These are phyloP conservation scores for Aporophyla lueneburgensis DNA, from an alignment of 2,888 invertebrate genomes.

Conservation along the genomic window DNA sequence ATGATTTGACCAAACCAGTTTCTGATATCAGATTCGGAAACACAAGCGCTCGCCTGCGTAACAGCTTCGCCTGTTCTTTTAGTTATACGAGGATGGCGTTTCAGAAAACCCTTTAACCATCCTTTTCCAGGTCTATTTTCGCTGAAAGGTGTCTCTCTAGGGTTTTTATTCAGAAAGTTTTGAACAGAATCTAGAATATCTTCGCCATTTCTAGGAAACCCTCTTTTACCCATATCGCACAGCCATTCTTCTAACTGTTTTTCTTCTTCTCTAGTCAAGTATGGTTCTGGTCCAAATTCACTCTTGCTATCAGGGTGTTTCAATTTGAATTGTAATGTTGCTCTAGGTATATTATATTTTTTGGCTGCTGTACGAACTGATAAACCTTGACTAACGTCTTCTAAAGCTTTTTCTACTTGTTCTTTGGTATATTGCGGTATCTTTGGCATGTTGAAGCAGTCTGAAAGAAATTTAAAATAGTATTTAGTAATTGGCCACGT, in stretches of 20 bases:
- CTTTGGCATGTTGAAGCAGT: not conserved
- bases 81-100: conserved; percentile 11
- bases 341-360: not conserved
- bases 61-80: not conserved
- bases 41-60: conserved; percentile 1
- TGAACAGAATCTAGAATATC: conserved; percentile 15
- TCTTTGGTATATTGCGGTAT: not conserved
- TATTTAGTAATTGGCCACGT: not conserved
- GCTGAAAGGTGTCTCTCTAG: not conserved
- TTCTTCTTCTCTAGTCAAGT: conserved; percentile 11
- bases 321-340: not conserved
- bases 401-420: not conserved
- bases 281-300: conserved; percentile 9
- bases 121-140: not conserved
- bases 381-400: not conserved
- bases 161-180: conserved; percentile 10
- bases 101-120: conserved; percentile 7
- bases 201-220: conserved; percentile 14
- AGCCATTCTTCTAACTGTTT: conserved; percentile 15
- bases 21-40: conserved; percentile 21
- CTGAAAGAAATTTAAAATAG: not conserved
- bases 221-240: conserved; percentile 1
- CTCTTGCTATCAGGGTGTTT: conserved; percentile 1
- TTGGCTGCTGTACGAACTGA: not conserved
- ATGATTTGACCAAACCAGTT: conserved; percentile 24